These are phyloP conservation scores for Drosophila picticornis DNA, from an alignment of 2,888 invertebrate species.

Conservation along the genomic window DNA sequence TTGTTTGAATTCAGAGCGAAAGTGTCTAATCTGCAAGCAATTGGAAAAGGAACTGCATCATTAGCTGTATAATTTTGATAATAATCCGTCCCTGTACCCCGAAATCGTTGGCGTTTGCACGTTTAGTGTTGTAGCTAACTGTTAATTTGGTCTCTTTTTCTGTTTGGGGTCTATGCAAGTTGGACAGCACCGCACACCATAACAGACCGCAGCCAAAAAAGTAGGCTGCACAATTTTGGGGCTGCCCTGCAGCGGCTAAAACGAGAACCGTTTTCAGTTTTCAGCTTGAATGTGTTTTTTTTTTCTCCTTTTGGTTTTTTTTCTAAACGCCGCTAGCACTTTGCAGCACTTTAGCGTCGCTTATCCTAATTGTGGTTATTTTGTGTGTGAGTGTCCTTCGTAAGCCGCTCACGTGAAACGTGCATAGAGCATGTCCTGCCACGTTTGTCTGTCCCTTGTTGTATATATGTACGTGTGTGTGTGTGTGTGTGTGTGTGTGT, in stretches of 20 bases:
- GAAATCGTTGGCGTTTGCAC: constrained; percentile 52
- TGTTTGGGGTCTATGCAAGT: constrained; percentile 42
- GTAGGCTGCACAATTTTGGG: constrained; percentile 61
- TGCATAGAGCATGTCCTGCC: constrained; percentile 64
- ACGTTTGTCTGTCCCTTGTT: constrained; percentile 44
- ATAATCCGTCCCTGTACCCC: constrained; percentile 26
- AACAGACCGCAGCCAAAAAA: constrained; percentile 21
- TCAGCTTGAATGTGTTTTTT: constrained; percentile 40
- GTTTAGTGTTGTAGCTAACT: constrained; percentile 60
- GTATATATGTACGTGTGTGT: constrained; percentile 5
- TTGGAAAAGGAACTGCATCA: constrained; percentile 3
- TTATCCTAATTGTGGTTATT: constrained; percentile 78
- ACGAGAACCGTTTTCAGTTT: constrained; percentile 48
- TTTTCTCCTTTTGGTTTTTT: constrained; percentile 22
- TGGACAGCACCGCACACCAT: not conserved
- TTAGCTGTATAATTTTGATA: constrained; percentile 7
- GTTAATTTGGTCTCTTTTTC: constrained; percentile 59
- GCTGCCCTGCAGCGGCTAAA: constrained; percentile 49
- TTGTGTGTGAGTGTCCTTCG: constrained; percentile 60
- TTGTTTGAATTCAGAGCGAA: not conserved
- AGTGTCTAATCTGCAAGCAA: not conserved
- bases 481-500: constrained; percentile 11
- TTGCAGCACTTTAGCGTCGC: constrained; percentile 69
- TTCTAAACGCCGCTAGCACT: constrained; percentile 59
- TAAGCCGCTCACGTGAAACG: constrained; percentile 62